Evolutionary conservation across 2,113 vertebrate genomes (phyloP), one percentile per base, ranked within the genome.

Genomic region (Anser brachyrhynchus): DNA sequence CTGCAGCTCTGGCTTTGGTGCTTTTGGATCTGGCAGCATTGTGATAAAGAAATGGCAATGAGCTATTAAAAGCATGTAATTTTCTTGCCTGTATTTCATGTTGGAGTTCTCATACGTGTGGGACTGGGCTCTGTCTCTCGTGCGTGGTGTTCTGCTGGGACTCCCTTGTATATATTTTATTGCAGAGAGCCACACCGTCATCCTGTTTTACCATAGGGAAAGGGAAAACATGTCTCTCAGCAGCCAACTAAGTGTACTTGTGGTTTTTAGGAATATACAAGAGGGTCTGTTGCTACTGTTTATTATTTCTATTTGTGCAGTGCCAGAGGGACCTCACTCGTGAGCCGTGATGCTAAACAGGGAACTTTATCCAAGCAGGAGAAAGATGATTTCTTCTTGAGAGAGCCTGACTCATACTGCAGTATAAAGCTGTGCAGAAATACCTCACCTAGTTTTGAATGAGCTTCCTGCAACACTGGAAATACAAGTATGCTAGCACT

Each of bases 401-500:
- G 46, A 41, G 59, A 78, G 23, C 17, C 41, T 33, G 13, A 52
- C 59, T 78, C 21, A 4, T 26, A 51, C 14, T 31, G 11, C 64
- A 39, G 16, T 17, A 28, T 35, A 72, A 39, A 67, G 26, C 19
- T 80, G 26, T 29, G 52, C 57, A 39, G 64, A 67, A 82, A 67
- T 35, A 39, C 41, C 23, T 85, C 28, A 19, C 31, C 46, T 67
- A 17, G 35, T 51, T 85, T 35, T 73, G 35, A 31, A 18, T 16
- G 21, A 62, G 23, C 41, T 46, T 77, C 33, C 26, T 5, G 7
- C 62, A 28, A 25, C 11, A 7, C 39, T 67, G 75, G 39, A 44
- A 67, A 18, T 0, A 0, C 18, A 73, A 49, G 22, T 16, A 11
- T 29, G 23, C 23, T 77, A 14, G 20, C 4, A 3, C 39, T 73